phyloP scores from a whole-genome alignment of 2,888 invertebrate genomes.

The Cheilosia pagana region DNA sequence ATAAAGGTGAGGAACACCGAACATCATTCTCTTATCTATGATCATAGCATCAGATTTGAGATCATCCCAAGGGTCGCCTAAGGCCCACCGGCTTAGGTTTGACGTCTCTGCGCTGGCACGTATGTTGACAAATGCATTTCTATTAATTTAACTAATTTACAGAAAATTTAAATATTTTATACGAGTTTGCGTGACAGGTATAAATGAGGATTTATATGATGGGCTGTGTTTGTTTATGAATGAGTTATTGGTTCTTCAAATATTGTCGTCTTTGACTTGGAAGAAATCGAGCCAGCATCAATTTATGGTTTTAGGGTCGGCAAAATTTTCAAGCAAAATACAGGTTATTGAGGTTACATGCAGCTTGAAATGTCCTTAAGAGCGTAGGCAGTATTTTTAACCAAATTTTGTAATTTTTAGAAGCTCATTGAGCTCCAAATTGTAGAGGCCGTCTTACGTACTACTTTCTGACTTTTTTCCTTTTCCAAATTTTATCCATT shows the following conservation, averaged over 20 bases:
- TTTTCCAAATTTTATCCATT: no score
- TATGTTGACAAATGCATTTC: conserved; percentile 73
- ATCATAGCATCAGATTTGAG: conserved; percentile 67
- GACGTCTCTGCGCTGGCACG: conserved; percentile 41
- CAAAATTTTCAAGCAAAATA: no score
- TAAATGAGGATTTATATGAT: conserved; percentile 53
- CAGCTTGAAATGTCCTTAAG: no score
- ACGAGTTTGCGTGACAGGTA: conserved; percentile 56
- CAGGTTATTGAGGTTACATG: no score
- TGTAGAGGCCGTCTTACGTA: no score
- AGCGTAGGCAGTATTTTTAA: no score
- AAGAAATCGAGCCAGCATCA: neutral
- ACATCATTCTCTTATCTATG: conserved; percentile 59
- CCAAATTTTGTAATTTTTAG: no score
- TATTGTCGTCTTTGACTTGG: neutral
- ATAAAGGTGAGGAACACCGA: conserved; percentile 64
- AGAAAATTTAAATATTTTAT: conserved; percentile 62
- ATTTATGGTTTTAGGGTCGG: neutral
- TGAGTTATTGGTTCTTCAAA: conserved; percentile 18
- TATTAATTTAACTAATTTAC: conserved; percentile 73
- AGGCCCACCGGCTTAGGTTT: conserved; percentile 19
- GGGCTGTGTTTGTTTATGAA: conserved; percentile 44
- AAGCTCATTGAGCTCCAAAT: no score
- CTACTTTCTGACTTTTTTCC: no score
- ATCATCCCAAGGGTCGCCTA: conserved; percentile 41